These are phyloP conservation scores for Macrostomum cliftonense DNA, from an alignment of 2,888 invertebrate species.

Conservation along the genomic window DNA sequence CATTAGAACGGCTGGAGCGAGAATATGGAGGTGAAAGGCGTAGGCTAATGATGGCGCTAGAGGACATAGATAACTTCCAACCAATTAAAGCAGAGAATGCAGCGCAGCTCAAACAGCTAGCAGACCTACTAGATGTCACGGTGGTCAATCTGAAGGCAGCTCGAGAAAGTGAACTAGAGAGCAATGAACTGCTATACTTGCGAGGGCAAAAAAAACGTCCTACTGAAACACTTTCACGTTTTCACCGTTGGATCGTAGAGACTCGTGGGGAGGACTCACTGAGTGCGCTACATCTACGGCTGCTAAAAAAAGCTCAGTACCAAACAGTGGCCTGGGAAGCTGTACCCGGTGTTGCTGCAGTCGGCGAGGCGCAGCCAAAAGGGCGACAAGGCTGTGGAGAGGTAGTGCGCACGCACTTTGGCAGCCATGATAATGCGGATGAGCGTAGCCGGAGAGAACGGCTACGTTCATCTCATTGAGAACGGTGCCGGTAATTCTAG, in stretches of 20 bases:
- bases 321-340: slow-evolving; percentile 8
- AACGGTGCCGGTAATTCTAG: too few species aligned
- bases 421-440: too few species aligned
- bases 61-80: slow-evolving; percentile 10
- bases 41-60: slow-evolving; percentile 3
- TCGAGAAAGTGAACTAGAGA: slow-evolving; percentile 1
- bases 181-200: slow-evolving; percentile 2
- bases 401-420: too few species aligned
- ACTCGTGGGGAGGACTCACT: not conserved
- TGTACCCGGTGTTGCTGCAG: slow-evolving; percentile 1
- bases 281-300: not conserved
- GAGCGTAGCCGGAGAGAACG: too few species aligned
- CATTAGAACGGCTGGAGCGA: slow-evolving; percentile 9
- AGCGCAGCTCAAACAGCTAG: slow-evolving; percentile 6
- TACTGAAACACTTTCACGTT: slow-evolving; percentile 1
- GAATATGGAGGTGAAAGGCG: slow-evolving; percentile 9
- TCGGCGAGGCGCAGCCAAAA: too few species aligned
- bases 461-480: too few species aligned
- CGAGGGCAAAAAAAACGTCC: slow-evolving; percentile 1
- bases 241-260: slow-evolving; percentile 6
- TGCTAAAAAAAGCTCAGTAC: slow-evolving; percentile 7
- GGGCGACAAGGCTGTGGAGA: too few species aligned
- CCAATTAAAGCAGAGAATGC: slow-evolving; percentile 2
- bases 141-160: slow-evolving; percentile 8
- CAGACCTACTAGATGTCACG: slow-evolving; percentile 7